phyloP scores from a whole-genome alignment of 1,140 invertebrate genomes.

The Heterodera carotae region DNA sequence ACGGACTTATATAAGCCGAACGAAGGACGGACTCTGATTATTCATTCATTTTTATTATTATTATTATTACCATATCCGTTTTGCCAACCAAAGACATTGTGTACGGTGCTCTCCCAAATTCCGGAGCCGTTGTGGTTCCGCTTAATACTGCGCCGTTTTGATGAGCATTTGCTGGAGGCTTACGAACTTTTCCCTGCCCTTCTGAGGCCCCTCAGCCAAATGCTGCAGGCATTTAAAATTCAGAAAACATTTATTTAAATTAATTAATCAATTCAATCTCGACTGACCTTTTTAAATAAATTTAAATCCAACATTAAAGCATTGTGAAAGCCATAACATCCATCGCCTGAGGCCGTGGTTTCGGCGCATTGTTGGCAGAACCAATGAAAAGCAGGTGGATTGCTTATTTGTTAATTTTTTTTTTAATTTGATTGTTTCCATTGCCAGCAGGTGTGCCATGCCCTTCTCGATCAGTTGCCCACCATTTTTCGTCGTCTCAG shows the following conservation, averaged over 20 bases:
- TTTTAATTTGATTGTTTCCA: conserved; percentile 12
- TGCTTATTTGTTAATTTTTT: conserved; percentile 15
- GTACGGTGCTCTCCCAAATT: conserved; percentile 51
- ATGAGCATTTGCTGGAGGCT: conserved; percentile 56
- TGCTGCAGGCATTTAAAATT: conserved; percentile 39
- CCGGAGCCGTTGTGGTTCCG: conserved; percentile 61
- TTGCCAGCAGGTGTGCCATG: conserved; percentile 39
- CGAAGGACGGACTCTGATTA: too few species aligned
- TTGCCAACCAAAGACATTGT: conserved; percentile 58
- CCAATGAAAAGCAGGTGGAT: conserved; percentile 31
- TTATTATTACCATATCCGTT: too few species aligned
- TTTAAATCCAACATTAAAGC: not conserved
- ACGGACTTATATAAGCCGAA: too few species aligned
- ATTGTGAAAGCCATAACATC: conserved; percentile 62
- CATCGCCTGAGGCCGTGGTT: conserved; percentile 61
- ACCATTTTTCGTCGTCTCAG: conserved; percentile 50
- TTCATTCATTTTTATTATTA: too few species aligned
- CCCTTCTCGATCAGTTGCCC: conserved; percentile 49
- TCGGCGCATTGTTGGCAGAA: conserved; percentile 52
- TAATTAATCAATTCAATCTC: not conserved
- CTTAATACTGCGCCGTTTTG: conserved; percentile 58
- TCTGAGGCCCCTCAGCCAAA: conserved; percentile 57
- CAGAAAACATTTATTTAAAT: conserved; percentile 14
- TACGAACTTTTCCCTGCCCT: conserved; percentile 53
- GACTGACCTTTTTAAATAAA: not conserved